Conservation (phyloP, 1,140 invertebrate species). For the Nomia melanderi region DNA sequence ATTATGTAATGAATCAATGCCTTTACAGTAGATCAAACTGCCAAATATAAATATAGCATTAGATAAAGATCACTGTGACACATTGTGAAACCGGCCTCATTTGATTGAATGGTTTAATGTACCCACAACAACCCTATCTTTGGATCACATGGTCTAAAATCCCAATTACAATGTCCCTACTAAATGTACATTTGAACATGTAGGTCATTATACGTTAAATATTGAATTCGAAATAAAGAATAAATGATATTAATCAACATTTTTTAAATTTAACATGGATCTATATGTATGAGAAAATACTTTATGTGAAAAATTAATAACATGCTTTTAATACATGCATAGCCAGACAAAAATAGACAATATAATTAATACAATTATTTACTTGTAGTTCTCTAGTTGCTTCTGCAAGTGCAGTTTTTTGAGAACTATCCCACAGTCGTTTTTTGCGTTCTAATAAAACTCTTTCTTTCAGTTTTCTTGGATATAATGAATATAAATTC, state of each 20-base stretch:
- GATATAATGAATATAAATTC: constrained; percentile 93
- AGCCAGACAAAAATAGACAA: too few relatives aligned
- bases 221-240: background rate
- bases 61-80: constrained; percentile 63
- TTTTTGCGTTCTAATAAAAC: constrained; percentile 92
- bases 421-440: constrained; percentile 91
- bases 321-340: too few relatives aligned
- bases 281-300: background rate
- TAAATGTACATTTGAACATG: constrained; percentile 18
- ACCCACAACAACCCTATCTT: constrained; percentile 70
- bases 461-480: constrained; percentile 90
- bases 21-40: constrained; percentile 73
- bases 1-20: constrained; percentile 67
- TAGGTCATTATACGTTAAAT: background rate
- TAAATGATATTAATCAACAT: background rate
- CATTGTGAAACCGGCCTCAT: constrained; percentile 78
- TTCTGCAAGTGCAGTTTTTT: constrained; percentile 90
- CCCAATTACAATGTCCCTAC: constrained; percentile 52
- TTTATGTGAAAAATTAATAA: background rate
- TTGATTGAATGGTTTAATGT: constrained; percentile 70
- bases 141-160: constrained; percentile 69
- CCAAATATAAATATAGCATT: constrained; percentile 79
- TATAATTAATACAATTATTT: constrained; percentile 42
- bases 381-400: constrained; percentile 87
- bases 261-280: background rate